phyloP scores from a whole-genome alignment of 1,140 invertebrate species.

The Portunus trituberculatus region DNA sequence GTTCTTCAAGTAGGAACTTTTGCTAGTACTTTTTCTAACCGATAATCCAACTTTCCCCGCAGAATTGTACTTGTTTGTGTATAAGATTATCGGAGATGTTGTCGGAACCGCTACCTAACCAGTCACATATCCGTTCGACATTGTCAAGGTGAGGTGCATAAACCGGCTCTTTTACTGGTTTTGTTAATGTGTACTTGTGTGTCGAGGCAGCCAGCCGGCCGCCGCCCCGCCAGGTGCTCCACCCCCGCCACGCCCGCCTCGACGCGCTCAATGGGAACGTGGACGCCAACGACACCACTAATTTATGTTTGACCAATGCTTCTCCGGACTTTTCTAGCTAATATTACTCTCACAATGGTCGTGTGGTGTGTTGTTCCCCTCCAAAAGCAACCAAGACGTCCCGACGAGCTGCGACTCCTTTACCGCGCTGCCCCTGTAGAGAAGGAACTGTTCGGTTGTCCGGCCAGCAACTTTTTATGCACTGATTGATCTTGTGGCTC shows the following conservation, averaged over 20 bases:
- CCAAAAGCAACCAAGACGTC: no score
- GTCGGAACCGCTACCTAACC: neutral
- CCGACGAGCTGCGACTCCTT: no score
- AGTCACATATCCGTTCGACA: neutral
- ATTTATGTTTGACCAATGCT: neutral
- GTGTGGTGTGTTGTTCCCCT: no score
- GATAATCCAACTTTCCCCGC: neutral
- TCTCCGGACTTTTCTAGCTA: neutral
- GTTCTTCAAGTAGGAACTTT: neutral
- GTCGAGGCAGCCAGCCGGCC: neutral
- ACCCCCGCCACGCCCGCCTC: neutral
- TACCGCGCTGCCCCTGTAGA: neutral
- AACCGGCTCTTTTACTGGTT: constrained; percentile 20
- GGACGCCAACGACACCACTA: neutral
- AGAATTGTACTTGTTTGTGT: neutral
- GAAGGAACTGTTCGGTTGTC: neutral
- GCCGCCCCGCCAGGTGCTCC: neutral
- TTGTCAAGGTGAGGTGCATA: constrained; percentile 21
- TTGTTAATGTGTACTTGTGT: neutral
- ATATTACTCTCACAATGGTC: neutral
- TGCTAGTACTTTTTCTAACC: neutral
- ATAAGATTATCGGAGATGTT: neutral
- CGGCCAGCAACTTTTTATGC: neutral
- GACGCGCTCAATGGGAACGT: neutral
- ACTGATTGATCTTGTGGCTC: neutral